Evolutionary conservation across 2,113 vertebrate genomes (phyloP).

Genomic region (Bufo gargarizans): DNA sequence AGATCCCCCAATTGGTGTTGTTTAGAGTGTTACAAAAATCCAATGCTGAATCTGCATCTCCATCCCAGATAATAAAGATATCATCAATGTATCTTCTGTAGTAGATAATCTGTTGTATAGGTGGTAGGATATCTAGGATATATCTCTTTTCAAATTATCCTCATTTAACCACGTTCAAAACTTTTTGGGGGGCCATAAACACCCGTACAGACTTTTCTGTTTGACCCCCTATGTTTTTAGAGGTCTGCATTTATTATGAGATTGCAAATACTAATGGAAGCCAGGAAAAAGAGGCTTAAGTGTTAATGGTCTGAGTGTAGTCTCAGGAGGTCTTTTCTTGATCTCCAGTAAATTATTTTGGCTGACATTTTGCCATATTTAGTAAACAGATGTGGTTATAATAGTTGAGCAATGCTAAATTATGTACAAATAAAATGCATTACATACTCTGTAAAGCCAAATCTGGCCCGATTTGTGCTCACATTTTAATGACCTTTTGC

Average conservation of each 20-base stretch:
- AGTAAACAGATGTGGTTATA: conserved; percentile 9
- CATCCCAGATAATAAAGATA: no score
- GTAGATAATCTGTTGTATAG: no score
- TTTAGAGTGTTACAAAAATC: no score
- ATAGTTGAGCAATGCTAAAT: not conserved
- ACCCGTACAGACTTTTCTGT: not conserved
- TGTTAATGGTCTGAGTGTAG: conserved; percentile 7
- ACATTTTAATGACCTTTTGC: conserved; percentile 18
- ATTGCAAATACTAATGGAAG: not conserved
- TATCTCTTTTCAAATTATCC: not conserved
- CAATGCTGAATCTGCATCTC: no score
- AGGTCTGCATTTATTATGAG: not conserved
- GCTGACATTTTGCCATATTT: conserved; percentile 26
- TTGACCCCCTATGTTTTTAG: not conserved
- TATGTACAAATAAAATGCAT: not conserved
- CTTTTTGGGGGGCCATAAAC: not conserved
- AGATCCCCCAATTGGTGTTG: no score
- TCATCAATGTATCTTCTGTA: no score
- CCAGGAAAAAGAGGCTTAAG: conserved; percentile 2
- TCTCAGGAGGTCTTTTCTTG: not conserved
- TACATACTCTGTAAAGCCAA: not conserved
- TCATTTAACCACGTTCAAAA: not conserved
- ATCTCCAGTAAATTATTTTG: conserved; percentile 30
- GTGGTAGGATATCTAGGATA: no score
- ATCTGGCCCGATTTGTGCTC: not conserved